These are phyloP conservation scores for Caradrina kadenii DNA, from an alignment of 2,888 invertebrate species.

Conservation along the genomic window DNA sequence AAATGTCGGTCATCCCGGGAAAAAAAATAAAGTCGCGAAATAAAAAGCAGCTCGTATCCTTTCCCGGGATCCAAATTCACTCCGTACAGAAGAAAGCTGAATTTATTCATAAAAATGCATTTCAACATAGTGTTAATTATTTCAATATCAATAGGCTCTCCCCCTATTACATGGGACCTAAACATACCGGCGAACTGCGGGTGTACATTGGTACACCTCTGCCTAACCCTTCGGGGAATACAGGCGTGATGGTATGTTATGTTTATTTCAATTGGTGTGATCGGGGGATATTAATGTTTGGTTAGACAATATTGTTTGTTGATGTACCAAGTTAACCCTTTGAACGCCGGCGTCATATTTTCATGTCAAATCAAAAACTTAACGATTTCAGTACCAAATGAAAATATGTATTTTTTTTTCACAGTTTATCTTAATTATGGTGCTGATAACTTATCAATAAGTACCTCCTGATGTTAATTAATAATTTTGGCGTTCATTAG, in stretches of 20 bases:
- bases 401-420: neutral
- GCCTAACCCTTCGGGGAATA: too few relatives aligned
- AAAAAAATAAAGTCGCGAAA: too few relatives aligned
- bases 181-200: too few relatives aligned
- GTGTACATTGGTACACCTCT: too few relatives aligned
- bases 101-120: conserved; percentile 9
- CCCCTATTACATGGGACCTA: too few relatives aligned
- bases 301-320: neutral
- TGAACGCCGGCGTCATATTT: conserved; percentile 20
- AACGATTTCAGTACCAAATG: too few relatives aligned
- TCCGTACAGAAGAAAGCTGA: neutral
- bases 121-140: conserved; percentile 10
- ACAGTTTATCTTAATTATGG: neutral
- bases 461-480: conserved; percentile 12
- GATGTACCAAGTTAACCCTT: conserved; percentile 25
- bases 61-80: too few relatives aligned
- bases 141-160: too few relatives aligned
- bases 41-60: too few relatives aligned
- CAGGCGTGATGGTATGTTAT: too few relatives aligned
- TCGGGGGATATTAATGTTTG: conserved; percentile 17
- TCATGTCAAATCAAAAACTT: neutral
- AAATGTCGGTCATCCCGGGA: too few relatives aligned
- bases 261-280: conserved; percentile 12
- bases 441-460: conserved; percentile 23
- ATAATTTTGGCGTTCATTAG: conserved; percentile 39